Evolutionary conservation across 2,888 invertebrate genomes (phyloP).

Genomic region (Troilus luridus): DNA sequence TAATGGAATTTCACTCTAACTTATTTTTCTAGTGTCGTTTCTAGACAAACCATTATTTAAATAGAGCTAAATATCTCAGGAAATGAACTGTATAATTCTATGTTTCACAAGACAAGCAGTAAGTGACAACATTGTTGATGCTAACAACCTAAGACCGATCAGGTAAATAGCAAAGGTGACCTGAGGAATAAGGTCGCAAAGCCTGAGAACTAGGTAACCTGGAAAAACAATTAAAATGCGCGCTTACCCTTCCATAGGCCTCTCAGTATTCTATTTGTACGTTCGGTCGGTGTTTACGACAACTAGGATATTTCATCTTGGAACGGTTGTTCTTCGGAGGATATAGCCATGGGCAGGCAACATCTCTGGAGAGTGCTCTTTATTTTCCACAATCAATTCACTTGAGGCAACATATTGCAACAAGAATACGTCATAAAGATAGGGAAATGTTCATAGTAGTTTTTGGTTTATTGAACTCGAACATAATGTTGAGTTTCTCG

Average conservation of each 20-base stretch:
- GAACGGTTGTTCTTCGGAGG: neutral
- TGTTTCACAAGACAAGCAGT: neutral
- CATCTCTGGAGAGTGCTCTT: no score
- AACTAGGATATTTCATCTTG: neutral
- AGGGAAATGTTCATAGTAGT: no score
- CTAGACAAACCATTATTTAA: no score
- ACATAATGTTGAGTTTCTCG: no score
- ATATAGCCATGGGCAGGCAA: neutral
- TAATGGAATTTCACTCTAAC: neutral
- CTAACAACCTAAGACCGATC: neutral
- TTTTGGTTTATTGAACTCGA: no score
- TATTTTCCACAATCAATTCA: no score
- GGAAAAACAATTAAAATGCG: constrained; percentile 17
- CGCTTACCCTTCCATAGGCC: neutral
- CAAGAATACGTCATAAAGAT: no score
- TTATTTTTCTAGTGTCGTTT: neutral
- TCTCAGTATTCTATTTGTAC: neutral
- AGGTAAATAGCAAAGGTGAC: neutral
- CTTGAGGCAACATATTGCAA: no score
- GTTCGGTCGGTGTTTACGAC: neutral
- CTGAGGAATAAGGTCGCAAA: neutral
- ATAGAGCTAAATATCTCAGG: neutral
- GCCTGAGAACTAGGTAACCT: constrained; percentile 7
- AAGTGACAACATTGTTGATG: neutral
- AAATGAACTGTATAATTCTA: neutral